These are phyloP conservation scores for Drosophila quadrilineata DNA, from an alignment of 1,140 invertebrate genomes.

Conservation along the genomic window DNA sequence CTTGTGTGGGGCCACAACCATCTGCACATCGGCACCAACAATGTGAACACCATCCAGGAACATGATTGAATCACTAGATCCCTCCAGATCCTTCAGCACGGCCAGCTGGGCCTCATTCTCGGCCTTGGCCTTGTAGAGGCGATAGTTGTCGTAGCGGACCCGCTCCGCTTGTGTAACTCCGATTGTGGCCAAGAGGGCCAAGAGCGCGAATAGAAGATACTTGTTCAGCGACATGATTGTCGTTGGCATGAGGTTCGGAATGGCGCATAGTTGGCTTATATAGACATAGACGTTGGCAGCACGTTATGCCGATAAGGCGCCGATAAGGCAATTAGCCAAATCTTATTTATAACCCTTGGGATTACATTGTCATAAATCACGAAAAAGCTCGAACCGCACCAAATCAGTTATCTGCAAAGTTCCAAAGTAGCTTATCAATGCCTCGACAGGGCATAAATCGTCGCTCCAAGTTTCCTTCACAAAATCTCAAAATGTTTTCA, in stretches of 20 bases:
- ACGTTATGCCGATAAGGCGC: constrained; percentile 12
- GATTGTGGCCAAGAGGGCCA: constrained; percentile 56
- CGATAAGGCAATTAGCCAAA: constrained; percentile 31
- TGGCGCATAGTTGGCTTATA: constrained; percentile 29
- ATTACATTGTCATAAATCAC: constrained; percentile 32
- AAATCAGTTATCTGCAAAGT: constrained; percentile 15
- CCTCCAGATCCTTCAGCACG: constrained; percentile 68
- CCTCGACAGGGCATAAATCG: constrained; percentile 11
- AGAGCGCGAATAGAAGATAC: constrained; percentile 51
- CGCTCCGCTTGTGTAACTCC: constrained; percentile 53
- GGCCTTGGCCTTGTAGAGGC: constrained; percentile 81
- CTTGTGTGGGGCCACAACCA: constrained; percentile 79
- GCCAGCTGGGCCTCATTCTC: constrained; percentile 74
- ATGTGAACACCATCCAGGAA: constrained; percentile 70
- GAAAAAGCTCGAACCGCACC: neutral
- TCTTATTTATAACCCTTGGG: constrained; percentile 29
- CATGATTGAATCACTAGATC: constrained; percentile 61
- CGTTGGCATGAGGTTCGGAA: constrained; percentile 35
- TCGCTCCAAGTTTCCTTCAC: neutral
- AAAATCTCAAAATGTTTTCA: neutral
- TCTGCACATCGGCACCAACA: constrained; percentile 49
- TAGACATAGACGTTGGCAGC: constrained; percentile 64
- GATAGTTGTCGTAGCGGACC: constrained; percentile 82
- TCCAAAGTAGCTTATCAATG: constrained; percentile 25
- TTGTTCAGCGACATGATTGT: constrained; percentile 62